Evolutionary conservation across 2,888 invertebrate species (phyloP), one percentile per base, ranked within the genome.

Genomic region (Electrophaes corylata): DNA sequence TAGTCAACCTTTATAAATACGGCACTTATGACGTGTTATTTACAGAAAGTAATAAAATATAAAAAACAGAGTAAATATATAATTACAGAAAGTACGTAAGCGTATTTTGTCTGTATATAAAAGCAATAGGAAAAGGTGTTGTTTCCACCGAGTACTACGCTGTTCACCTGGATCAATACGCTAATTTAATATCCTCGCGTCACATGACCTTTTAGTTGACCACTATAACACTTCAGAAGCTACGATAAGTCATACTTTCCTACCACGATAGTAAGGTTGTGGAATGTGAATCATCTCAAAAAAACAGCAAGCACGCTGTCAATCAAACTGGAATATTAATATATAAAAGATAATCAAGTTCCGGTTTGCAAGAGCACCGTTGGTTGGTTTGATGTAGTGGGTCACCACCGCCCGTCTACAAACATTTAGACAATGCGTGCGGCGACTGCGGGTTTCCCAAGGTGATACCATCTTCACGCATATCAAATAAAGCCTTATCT

Each of bases 341-440:
- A 69, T 65, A 60, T 61, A 69, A 67, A 71, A 65, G 56, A 63
- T 71, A 72, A 68, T 65, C 66, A 64, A 66, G 60, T 60, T 72
- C 73, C 63, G 69, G 66, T 72, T 68, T 70, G 63, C 56, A 46
- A 46, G 69, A 69, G 70, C 73, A 81, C 87, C 82, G 88, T 85
- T 86, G 78, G 88, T 85, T 86, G 78, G 69, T 69, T 49, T 78
- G 73, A 71, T 66, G 72, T 57, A 56, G 48, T 63, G 53, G 66
- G 71, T 75, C 72, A 73, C 73, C 72, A 73, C 73, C 65, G 71
- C 70, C 75, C 70, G 68, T 59, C 64, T 64, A 39, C 43, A 47
- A 64, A 70, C 71, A 71, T 74, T 79, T 64, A 71, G 75, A 81
- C 79, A 79, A 79, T 78, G 72, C 59, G 56, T 54, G 56, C 4